These are phyloP conservation scores for Bufotes viridis DNA, from an alignment of 2,797 vertebrate species.

Conservation along the genomic window DNA sequence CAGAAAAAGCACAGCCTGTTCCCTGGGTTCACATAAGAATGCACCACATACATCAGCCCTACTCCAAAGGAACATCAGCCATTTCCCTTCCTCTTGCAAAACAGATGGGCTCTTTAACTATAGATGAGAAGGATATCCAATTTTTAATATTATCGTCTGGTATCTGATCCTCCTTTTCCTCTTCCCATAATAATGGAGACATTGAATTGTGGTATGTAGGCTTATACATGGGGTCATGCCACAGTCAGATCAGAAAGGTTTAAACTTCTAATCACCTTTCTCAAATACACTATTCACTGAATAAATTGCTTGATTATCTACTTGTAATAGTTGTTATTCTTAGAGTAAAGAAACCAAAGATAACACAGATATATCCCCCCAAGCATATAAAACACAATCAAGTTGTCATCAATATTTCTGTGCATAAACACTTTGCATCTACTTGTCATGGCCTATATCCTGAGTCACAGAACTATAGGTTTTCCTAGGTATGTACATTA, in stretches of 20 bases:
- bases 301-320: neutral
- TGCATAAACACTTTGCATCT: neutral
- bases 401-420: neutral
- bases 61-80: conserved; percentile 16
- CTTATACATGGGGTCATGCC: conserved; percentile 46
- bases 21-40: neutral
- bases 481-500: neutral
- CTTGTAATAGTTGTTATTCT: conserved; percentile 9
- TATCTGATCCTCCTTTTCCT: conserved; percentile 50
- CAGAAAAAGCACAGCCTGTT: neutral
- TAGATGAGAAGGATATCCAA: conserved; percentile 41
- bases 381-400: neutral
- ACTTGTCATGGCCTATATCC: neutral
- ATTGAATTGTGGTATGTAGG: conserved; percentile 34
- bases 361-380: neutral
- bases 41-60: conserved; percentile 8
- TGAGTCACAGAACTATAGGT: neutral
- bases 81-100: conserved; percentile 14
- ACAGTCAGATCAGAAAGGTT: conserved; percentile 31
- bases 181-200: conserved; percentile 44
- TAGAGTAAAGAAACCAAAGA: neutral
- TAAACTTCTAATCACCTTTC: conserved; percentile 39
- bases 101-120: conserved; percentile 43
- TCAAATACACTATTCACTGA: neutral
- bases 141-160: conserved; percentile 49